A percentile compares a stretch with the other conserved stretches of the same genome.
phyloP scores from a whole-genome alignment of 2,113 vertebrate genomes.

The Coturnix japonica region DNA sequence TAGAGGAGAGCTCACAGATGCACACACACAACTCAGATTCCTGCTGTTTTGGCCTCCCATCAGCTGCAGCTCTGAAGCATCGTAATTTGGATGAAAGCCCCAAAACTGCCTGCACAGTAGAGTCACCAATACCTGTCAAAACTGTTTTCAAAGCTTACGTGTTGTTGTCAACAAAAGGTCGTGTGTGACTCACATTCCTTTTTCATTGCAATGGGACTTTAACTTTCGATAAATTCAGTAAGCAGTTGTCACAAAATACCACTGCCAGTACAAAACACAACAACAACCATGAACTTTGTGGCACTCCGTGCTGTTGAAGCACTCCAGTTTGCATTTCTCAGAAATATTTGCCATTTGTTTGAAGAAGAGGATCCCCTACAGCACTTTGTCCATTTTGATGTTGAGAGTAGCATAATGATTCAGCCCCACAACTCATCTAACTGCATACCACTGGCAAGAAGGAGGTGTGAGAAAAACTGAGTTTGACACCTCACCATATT shows the following conservation, averaged over 20 bases:
- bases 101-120: neutral
- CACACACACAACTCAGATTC: fast-evolving
- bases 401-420: neutral
- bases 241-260: neutral
- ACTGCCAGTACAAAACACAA: neutral
- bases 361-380: neutral
- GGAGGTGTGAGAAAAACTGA: neutral
- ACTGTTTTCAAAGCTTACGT: neutral
- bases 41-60: neutral
- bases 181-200: neutral
- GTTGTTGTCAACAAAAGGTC: neutral
- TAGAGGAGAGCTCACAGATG: fast-evolving
- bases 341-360: neutral
- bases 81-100: fast-evolving
- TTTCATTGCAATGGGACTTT: neutral
- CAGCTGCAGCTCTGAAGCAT: neutral
- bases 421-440: neutral
- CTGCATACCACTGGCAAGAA: neutral
- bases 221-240: neutral
- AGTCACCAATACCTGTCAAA: neutral
- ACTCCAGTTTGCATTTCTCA: neutral
- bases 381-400: neutral
- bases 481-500: neutral
- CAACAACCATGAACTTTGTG: neutral
- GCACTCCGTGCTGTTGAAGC: neutral